phyloP scores from a whole-genome alignment of 1,140 invertebrate species.

The Antheraea pernyi region DNA sequence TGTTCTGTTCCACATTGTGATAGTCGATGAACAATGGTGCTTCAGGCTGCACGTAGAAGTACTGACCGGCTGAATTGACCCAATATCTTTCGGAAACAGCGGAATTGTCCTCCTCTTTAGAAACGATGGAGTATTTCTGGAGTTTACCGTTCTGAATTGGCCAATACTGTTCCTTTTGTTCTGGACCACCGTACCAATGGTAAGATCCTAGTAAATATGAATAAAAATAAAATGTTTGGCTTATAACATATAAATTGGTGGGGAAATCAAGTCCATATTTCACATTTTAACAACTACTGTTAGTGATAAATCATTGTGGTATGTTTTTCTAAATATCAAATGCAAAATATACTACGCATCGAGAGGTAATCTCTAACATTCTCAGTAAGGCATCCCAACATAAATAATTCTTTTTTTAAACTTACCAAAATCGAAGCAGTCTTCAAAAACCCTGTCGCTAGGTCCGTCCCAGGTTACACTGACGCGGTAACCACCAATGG shows the following conservation, averaged over 20 bases:
- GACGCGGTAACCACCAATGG: conserved; percentile 46
- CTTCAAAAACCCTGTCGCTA: conserved; percentile 57
- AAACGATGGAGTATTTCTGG: conserved; percentile 81
- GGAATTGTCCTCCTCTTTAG: conserved; percentile 82
- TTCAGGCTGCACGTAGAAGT: conserved; percentile 82
- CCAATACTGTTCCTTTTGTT: conserved; percentile 82
- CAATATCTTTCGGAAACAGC: conserved; percentile 89
- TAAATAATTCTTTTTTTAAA: neutral
- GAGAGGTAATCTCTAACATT: too few relatives aligned
- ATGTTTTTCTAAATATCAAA: too few relatives aligned
- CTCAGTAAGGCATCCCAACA: too few relatives aligned
- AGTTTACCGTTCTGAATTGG: conserved; percentile 82
- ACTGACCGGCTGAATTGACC: conserved; percentile 86
- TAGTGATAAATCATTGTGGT: too few relatives aligned
- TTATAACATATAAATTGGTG: too few relatives aligned
- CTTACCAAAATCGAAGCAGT: conserved; percentile 69
- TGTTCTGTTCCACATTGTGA: conserved; percentile 78
- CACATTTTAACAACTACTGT: too few relatives aligned
- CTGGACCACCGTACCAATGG: conserved; percentile 82
- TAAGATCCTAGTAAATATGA: conserved; percentile 33
- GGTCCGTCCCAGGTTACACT: conserved; percentile 63
- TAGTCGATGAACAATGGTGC: conserved; percentile 88
- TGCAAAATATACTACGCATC: too few relatives aligned
- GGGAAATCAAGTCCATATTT: too few relatives aligned
- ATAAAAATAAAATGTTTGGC: too few relatives aligned